These are phyloP conservation scores for Hippoglossus stenolepis DNA, from an alignment of 2,113 vertebrate species.

Conservation along the genomic window DNA sequence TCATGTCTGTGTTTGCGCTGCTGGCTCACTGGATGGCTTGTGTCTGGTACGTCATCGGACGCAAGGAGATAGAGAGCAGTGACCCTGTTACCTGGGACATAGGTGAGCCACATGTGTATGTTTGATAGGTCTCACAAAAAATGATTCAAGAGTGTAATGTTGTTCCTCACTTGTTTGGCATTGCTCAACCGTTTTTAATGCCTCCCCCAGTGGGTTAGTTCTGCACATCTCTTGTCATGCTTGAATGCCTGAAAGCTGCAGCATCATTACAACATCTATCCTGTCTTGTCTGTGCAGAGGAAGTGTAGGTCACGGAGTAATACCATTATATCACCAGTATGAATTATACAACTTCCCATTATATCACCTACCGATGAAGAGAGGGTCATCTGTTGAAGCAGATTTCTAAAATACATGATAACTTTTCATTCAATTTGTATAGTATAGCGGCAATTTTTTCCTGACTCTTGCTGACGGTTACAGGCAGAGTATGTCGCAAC, in stretches of 20 bases:
- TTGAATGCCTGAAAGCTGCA: conserved; percentile 24
- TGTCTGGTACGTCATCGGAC: conserved; percentile 92
- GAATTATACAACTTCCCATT: conserved; percentile 25
- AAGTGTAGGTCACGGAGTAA: conserved; percentile 44
- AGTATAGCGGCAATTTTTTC: too few relatives aligned
- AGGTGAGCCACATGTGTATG: conserved; percentile 82
- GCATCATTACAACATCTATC: conserved; percentile 23
- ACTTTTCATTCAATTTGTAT: not conserved
- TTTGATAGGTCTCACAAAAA: not conserved
- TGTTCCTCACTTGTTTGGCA: not conserved
- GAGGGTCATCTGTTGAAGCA: not conserved
- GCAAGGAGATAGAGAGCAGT: conserved; percentile 88
- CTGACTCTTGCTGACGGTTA: too few relatives aligned
- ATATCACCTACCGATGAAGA: not conserved
- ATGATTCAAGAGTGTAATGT: conserved; percentile 1
- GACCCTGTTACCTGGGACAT: conserved; percentile 94
- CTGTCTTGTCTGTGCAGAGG: conserved; percentile 15
- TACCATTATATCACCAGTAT: conserved; percentile 33
- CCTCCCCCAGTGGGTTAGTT: not conserved
- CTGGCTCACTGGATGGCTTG: conserved; percentile 95
- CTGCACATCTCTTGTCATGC: not conserved
- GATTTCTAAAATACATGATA: too few relatives aligned
- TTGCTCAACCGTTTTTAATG: not conserved
- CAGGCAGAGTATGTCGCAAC: too few relatives aligned
- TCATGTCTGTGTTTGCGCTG: conserved; percentile 92